These are phyloP conservation scores for Diuraphis noxia DNA, from an alignment of 1,140 invertebrate genomes.

Conservation along the genomic window DNA sequence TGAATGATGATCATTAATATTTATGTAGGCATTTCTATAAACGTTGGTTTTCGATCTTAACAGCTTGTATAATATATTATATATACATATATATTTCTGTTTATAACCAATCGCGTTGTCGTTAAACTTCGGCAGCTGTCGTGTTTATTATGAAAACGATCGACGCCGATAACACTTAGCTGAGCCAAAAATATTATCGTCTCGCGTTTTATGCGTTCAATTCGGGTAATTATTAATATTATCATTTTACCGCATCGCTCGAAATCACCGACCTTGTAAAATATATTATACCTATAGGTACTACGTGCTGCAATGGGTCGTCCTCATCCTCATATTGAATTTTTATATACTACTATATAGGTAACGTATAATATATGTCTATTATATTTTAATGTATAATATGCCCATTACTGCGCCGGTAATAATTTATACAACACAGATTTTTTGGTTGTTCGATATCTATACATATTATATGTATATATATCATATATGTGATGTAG, in stretches of 20 bases:
- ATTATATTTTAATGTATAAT: slow-evolving; percentile 8
- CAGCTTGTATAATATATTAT: background rate
- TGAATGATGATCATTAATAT: too few species aligned
- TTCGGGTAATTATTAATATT: background rate
- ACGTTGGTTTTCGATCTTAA: too few species aligned
- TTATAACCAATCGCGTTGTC: background rate
- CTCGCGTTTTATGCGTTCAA: background rate
- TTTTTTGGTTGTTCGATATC: background rate
- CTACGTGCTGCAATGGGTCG: background rate
- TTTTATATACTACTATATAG: background rate
- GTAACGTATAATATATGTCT: background rate
- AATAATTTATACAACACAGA: slow-evolving; percentile 21
- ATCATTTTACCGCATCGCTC: background rate
- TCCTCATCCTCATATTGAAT: background rate
- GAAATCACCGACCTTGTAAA: background rate
- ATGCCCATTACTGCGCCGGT: background rate
- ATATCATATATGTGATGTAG: background rate
- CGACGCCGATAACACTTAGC: background rate
- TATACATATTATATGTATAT: background rate
- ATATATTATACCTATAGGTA: background rate
- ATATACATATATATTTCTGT: background rate
- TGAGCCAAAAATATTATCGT: background rate
- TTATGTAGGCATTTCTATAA: background rate
- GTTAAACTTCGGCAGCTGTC: background rate
- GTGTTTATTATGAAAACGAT: background rate